Base-by-base conservation (phyloP, 2,888 invertebrate genomes). In the Hemicrepidius hirtus region DNA sequence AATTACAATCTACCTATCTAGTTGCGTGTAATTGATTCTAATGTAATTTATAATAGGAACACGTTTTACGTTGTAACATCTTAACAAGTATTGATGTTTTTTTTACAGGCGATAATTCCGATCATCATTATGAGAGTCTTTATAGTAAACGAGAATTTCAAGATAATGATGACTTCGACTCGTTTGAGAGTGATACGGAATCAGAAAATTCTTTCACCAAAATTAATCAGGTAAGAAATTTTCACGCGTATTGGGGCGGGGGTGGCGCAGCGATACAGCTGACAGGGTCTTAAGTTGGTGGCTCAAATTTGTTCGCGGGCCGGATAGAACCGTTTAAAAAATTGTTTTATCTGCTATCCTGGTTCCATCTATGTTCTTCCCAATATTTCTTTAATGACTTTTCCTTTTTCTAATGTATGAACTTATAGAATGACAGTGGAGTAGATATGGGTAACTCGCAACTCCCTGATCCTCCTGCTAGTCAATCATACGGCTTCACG, bases 91-190 rank as follows among this genome's bases (percentile, higher is more conserved):
- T 24, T 50, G 13, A 50, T 13, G 7, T 50, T 20, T 16, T 44
- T 13, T 44, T 84, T 86, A 12, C 88, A 92, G 93, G 91, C 83
- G 90, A 90, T 83, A 92, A 93, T 85, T 90, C 91, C 0, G 92
- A 92, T 74, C 93, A 93, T 83, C 88, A 91, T 80, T 93, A 93
- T 85, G 93, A 93, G 86, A 91, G 91, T 24, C 85, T 93, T 76
- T 87, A 87, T 75, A 86, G 85, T 32, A 75, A 77, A 28, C 80
- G 80, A 75, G 78, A 78, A 68, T 72, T 76, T 70, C 75, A 86
- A 84, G 80, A 82, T 71, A 86, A 87, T 77, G 92, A 92, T 78
- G 92, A 92, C 83, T 92, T 91, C 79, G 93, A 93, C 84, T 93
- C 93, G 55, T 94, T 93, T 81, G 93, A 93, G 80, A 91, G 91